Base-by-base conservation (phyloP, 2,888 invertebrate genomes). In the Halictus ligatus region DNA sequence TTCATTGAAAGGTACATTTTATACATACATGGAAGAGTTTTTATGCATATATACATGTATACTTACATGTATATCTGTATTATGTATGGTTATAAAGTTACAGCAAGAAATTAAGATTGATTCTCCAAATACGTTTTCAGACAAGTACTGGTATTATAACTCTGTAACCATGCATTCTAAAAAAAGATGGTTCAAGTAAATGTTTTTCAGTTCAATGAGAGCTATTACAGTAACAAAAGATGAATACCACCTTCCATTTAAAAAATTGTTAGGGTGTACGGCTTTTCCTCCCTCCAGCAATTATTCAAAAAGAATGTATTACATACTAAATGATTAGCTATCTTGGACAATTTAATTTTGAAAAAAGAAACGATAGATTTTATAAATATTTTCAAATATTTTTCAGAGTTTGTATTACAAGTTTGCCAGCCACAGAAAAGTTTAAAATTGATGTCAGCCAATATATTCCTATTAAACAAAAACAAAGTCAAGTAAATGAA, bases 1-100 rank as follows among this genome's bases (percentile, higher is more conserved):
- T 98, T 98, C 92, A 97, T 98, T 84, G 96, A 97, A 29, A 96
- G 96, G 97, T 97, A 96, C 83, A 58, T 58, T 54, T 54, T 13
- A 46, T 46, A 46, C 46, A 46, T 13, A 46, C 46, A 46, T n/a
- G 54, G n/a, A 54, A 54, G 1, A n/a, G 54, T 54, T 74, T 64
- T 15, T 15, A 29, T 64, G 1, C 15, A 64, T 15, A 15, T 7
- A 7, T 29, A 29, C 12, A 29, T 64, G 7, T 29, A 2, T 60
- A n/a, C 12, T 58, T 58, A 64, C 29, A 29, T 29, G 21, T 25
- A 7, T 29, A n/a, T n/a, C 21, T 58, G 12, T 12, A 58, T 58
- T n/a, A 58, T 58, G n/a, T n/a, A 58, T n/a, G n/a, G 58, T 12
- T n/a, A 58, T n/a, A 58, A 58, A 58, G 58, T n/a, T 12, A n/a